Conservation (phyloP, 2,888 invertebrate species). For the Scrobipalpa atriplicella region DNA sequence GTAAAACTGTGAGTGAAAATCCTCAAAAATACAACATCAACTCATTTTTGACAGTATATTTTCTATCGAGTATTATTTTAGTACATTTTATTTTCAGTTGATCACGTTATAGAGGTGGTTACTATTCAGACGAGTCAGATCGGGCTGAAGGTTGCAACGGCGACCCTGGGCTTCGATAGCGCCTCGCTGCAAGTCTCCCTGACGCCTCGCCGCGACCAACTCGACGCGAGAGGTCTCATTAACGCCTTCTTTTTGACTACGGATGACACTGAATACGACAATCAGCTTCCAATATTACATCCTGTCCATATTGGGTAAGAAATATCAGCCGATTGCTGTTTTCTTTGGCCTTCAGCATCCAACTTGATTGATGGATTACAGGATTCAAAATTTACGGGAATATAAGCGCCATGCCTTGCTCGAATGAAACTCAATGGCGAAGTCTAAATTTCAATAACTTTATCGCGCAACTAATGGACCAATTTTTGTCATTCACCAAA, state of each 20-base stretch:
- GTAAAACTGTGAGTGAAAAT: no score
- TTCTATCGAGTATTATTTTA: neutral
- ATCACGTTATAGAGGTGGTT: slow-evolving; percentile 51
- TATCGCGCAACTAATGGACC: no score
- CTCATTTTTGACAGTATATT: no score
- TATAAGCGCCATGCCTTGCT: no score
- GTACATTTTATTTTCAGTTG: slow-evolving; percentile 41
- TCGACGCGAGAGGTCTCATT: slow-evolving; percentile 48
- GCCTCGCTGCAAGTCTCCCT: slow-evolving; percentile 48
- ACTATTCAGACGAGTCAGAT: slow-evolving; percentile 59
- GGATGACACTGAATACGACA: slow-evolving; percentile 48
- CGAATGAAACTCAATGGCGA: no score
- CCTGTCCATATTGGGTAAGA: slow-evolving; percentile 63
- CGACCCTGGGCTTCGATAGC: slow-evolving; percentile 54
- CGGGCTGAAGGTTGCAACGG: slow-evolving; percentile 50
- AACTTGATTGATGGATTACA: no score
- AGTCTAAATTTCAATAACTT: no score
- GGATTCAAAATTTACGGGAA: neutral
- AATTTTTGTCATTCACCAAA: no score
- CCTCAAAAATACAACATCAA: no score
- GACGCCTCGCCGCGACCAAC: slow-evolving; percentile 51
- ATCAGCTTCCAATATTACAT: slow-evolving; percentile 55
- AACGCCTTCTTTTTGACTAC: slow-evolving; percentile 49
- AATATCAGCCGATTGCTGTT: neutral
- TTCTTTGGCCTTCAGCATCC: no score